Conservation (phyloP, 2,888 invertebrate genomes). For the Notodonta dromedarius region DNA sequence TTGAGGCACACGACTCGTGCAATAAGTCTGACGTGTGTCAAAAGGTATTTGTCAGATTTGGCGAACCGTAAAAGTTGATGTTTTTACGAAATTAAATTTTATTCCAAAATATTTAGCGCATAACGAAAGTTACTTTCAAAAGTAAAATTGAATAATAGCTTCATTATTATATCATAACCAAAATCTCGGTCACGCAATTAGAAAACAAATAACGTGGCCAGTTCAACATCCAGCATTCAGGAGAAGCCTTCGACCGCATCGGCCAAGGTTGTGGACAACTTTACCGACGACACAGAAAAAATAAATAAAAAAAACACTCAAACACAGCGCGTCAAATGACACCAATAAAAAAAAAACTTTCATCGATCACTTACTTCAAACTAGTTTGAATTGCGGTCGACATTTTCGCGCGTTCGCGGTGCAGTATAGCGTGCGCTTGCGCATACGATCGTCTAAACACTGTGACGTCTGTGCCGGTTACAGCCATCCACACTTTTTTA, state of each 20-base stretch:
- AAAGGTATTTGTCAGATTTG: too few relatives aligned
- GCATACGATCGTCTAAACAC: slow-evolving; percentile 9
- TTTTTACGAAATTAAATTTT: too few relatives aligned
- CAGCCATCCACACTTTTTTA: slow-evolving; percentile 1
- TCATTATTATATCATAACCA: neutral
- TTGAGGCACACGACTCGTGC: too few relatives aligned
- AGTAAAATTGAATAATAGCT: too few relatives aligned
- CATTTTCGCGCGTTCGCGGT: slow-evolving; percentile 51
- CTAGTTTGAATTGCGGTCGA: slow-evolving; percentile 72
- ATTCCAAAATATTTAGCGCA: too few relatives aligned
- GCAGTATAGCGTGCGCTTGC: slow-evolving; percentile 24
- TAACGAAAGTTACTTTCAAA: too few relatives aligned
- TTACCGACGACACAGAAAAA: neutral
- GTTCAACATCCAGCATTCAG: neutral
- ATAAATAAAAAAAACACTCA: neutral
- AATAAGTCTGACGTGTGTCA: too few relatives aligned
- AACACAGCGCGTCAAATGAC: neutral
- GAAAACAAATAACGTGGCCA: neutral
- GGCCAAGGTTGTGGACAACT: neutral
- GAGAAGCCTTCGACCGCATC: neutral
- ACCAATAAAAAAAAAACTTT: slow-evolving; percentile 52
- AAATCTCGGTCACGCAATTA: neutral
- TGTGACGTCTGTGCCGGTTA: neutral
- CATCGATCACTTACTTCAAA: slow-evolving; percentile 70
- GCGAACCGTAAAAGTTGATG: too few relatives aligned